Conservation (phyloP, 2,888 invertebrate species). For the Papilio elwesi region DNA sequence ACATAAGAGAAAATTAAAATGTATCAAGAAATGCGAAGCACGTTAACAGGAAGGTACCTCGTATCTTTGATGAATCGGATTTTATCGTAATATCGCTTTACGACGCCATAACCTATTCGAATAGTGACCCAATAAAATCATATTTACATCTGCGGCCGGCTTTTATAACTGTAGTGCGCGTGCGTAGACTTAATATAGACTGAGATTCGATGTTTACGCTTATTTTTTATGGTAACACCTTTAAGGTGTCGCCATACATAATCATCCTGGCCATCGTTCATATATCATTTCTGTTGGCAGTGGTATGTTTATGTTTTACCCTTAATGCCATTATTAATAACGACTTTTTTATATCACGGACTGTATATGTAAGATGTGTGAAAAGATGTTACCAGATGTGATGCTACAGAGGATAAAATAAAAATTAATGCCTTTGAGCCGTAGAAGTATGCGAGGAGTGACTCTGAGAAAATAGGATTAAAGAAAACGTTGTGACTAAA, state of each 20-base stretch:
- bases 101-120: conserved; percentile 47
- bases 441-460: too few relatives aligned
- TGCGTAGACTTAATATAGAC: conserved; percentile 32
- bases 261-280: not conserved
- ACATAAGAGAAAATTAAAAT: not conserved
- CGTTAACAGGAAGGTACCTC: conserved; percentile 15
- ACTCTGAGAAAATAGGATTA: too few relatives aligned
- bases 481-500: too few relatives aligned
- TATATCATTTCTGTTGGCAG: not conserved
- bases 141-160: conserved; percentile 32
- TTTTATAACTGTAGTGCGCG: conserved; percentile 33
- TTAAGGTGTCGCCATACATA: conserved; percentile 8
- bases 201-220: conserved; percentile 26
- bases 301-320: not conserved
- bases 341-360: not conserved
- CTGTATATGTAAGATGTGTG: too few relatives aligned
- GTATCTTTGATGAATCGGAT: conserved; percentile 37
- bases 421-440: too few relatives aligned
- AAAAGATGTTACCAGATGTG: not conserved
- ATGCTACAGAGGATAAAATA: not conserved
- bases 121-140: conserved; percentile 46
- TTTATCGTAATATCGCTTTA: conserved; percentile 44
- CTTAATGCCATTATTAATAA: not conserved
- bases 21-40: not conserved
- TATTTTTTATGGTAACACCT: conserved; percentile 36